Evolutionary conservation across 2,113 vertebrate species (phyloP), one percentile per base, ranked within the genome.

Genomic region (Meles meles): DNA sequence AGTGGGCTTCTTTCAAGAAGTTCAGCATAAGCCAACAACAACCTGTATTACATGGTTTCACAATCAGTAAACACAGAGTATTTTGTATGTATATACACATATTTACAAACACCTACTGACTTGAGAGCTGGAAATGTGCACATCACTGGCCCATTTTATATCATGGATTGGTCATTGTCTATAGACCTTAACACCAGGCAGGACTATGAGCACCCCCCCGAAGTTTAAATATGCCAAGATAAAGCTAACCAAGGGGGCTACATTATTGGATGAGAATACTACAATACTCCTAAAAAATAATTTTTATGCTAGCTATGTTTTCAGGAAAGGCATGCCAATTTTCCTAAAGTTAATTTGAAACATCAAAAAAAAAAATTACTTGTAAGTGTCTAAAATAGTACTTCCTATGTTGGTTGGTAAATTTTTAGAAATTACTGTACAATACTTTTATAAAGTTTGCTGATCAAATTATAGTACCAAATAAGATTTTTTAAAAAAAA

Each of bases 11-110:
- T 98, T 99, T 99, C 99, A 99, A 99, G 99, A 99, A 99, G 99
- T 99, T 99, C 99, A 99, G 99, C 99, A 99, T 99, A 99, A 99
- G 99, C 99, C 99, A 99, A 99, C 98, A 99, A 99, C 99, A 99
- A 99, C 99, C 99, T 99, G 99, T 99, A 99, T 99, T 99, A 99
- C 99, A 99, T 98, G 98, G 99, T 99, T 99, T 99, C 99, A 99
- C 98, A 99, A 99, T 99, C 99, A 99, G 99, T 99, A 98, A 99
- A 99, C 99, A 99, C 97, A 99, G 98, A 98, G 99, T 98, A 99
- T 98, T 99, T 98, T 98, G 98, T 97, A 98, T 61, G 98, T 97
- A 98, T 98, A 99, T 98, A 98, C 91, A 98, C 97, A 98, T 96
- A 99, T 98, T 98, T 98, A 98, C 98, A 98, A 99, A 98, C 98